Percentiles rank a stretch among this genome's conserved stretches.
These are phyloP conservation scores for Drosophila aff. DNA, from an alignment of 1,140 invertebrate genomes.

Conservation along the genomic window DNA sequence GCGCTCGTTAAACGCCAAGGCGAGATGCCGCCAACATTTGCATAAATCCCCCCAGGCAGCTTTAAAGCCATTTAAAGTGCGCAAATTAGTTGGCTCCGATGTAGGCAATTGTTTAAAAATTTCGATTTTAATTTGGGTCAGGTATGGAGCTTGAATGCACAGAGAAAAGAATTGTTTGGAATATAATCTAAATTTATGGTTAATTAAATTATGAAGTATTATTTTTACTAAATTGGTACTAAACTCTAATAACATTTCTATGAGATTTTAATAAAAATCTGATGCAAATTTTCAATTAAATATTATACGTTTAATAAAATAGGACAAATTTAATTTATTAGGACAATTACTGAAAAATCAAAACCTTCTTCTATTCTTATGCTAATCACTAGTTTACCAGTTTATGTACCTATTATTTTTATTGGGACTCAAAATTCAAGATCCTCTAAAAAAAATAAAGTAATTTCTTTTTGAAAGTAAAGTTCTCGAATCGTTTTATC, in stretches of 20 bases:
- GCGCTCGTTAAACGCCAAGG: constrained; percentile 19
- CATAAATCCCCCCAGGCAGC: constrained; percentile 20
- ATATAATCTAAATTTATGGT: not conserved
- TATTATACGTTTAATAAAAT: not conserved
- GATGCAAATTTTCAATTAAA: too few relatives aligned
- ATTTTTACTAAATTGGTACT: not conserved
- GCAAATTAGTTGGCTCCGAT: constrained; percentile 20
- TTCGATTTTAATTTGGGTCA: constrained; percentile 3
- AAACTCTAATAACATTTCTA: not conserved
- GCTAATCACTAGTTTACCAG: not conserved
- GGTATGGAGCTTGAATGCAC: not conserved
- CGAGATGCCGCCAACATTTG: constrained; percentile 12
- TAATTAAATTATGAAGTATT: not conserved
- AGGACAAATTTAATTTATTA: not conserved
- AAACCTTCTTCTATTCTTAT: too few relatives aligned
- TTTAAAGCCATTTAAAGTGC: constrained; percentile 12
- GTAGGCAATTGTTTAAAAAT: constrained; percentile 20
- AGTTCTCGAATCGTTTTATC: too few relatives aligned
- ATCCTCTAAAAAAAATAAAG: too few relatives aligned
- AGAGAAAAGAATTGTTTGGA: not conserved
- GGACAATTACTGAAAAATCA: too few relatives aligned
- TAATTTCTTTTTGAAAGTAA: too few relatives aligned
- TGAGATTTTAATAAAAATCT: not conserved
- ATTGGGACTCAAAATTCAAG: too few relatives aligned
- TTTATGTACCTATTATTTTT: too few relatives aligned